Evolutionary conservation across 2,797 vertebrate genomes (phyloP).

Genomic region (Psittacula derbiana): DNA sequence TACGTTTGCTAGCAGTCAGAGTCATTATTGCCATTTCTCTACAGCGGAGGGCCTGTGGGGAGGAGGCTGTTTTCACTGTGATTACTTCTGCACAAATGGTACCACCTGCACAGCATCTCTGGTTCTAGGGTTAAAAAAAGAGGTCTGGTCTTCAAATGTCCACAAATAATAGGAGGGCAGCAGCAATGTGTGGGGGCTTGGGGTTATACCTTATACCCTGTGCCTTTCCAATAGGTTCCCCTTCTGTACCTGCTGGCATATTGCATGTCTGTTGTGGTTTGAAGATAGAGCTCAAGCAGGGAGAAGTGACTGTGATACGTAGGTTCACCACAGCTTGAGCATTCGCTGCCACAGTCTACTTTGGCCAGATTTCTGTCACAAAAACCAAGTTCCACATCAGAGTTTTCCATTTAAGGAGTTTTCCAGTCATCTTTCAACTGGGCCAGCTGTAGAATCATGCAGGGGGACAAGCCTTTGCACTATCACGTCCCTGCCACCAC

Average conservation of each 20-base stretch:
- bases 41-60: not conserved
- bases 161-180: not conserved
- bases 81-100: not conserved
- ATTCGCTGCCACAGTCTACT: not conserved
- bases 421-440: not conserved
- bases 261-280: not conserved
- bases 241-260: not conserved
- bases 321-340: not conserved
- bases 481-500: not conserved
- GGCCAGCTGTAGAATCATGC: not conserved
- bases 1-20: not conserved
- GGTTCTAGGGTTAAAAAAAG: not conserved
- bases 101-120: conserved; percentile 11
- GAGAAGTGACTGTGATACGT: not conserved
- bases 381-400: not conserved
- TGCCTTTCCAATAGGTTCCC: not conserved
- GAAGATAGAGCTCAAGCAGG: not conserved
- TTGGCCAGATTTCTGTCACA: not conserved
- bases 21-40: conserved; percentile 4
- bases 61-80: conserved; percentile 3
- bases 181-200: rapidly evolving
- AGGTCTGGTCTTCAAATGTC: not conserved
- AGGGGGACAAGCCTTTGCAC: not conserved
- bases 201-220: not conserved
- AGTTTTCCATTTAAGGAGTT: conserved; percentile 28